phyloP scores from a whole-genome alignment of 2,113 vertebrate species.

The Helogale parvula region DNA sequence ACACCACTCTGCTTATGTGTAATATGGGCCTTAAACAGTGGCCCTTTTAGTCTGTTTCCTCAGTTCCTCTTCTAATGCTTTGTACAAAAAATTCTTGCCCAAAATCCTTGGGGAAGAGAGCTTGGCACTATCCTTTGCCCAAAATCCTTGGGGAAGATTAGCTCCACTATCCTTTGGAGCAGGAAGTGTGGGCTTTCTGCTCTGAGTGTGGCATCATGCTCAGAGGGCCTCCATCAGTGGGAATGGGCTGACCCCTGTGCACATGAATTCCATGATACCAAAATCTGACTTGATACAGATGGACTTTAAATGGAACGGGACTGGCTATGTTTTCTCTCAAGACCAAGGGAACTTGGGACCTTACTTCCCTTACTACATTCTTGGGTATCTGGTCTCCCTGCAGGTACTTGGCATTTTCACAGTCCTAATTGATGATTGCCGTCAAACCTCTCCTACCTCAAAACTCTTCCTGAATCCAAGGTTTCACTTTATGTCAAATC shows the following conservation, averaged over 20 bases:
- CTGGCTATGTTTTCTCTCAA: neutral
- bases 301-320: neutral
- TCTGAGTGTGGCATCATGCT: neutral
- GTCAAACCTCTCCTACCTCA: conserved; percentile 87
- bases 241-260: neutral
- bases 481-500: conserved; percentile 88
- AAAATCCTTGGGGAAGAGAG: too few relatives aligned
- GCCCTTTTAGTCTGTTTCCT: too few relatives aligned
- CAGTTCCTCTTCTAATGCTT: too few relatives aligned
- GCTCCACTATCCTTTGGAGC: neutral
- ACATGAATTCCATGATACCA: neutral
- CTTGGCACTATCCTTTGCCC: too few relatives aligned
- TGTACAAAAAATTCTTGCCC: too few relatives aligned
- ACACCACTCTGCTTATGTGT: neutral
- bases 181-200: neutral
- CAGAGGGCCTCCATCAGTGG: neutral
- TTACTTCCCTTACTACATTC: conserved; percentile 87
- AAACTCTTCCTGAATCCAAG: conserved; percentile 93
- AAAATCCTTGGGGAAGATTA: too few relatives aligned
- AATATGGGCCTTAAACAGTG: neutral
- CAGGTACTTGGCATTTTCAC: conserved; percentile 92
- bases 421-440: conserved; percentile 90
- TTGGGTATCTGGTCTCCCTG: conserved; percentile 88
- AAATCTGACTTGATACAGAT: neutral
- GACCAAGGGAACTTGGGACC: neutral